Evolutionary conservation across 35 echinoderm and acorn worm genomes (phyloP), one percentile per base, ranked within the genome.

Genomic region (Apostichopus californicus): DNA sequence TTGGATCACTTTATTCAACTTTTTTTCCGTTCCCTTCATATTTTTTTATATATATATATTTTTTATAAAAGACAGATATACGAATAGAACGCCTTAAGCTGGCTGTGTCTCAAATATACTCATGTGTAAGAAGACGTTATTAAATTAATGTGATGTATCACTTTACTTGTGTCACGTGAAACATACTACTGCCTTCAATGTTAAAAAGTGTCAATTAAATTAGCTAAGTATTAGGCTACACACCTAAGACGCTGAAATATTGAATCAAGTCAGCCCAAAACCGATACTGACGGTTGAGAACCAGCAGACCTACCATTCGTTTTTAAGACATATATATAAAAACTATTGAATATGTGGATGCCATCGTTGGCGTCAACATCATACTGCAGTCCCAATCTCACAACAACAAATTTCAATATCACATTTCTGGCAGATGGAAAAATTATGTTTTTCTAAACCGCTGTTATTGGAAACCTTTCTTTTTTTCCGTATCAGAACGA

Each of bases 171-270:
- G 80, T 83, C 80, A 46, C 34, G 34, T 46, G 34, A 46, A 46
- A 46, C 34, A 83, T 83, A 83, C 80, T 83, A 56, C 80, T 83
- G 80, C 52, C 24, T 83, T 12, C 80, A 83, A 83, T 83, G 80
- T 83, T 83, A 83, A 83, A 46, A 83, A 83, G 80, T 83, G 80
- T 83, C 80, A 83, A 83, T 83, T 83, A 55, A 56, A 83, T 83
- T 83, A 83, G 80, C 80, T 46, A 56, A 55, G 80, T 83, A 83
- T 83, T 83, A 13, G 53, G 80, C 55, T 83, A 55, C 80, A 55
- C 80, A 56, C 80, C 80, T 83, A 34, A 55, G 80, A 83, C 55
- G 80, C 17, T 15, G 55, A 83, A 83, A 83, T 83, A 83, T 83
- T 83, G 80, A 55, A 68, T 68, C 11, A 68, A 68, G 18, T 68